Evolutionary conservation across 2,113 vertebrate genomes (phyloP).

Genomic region (Tichodroma muraria): DNA sequence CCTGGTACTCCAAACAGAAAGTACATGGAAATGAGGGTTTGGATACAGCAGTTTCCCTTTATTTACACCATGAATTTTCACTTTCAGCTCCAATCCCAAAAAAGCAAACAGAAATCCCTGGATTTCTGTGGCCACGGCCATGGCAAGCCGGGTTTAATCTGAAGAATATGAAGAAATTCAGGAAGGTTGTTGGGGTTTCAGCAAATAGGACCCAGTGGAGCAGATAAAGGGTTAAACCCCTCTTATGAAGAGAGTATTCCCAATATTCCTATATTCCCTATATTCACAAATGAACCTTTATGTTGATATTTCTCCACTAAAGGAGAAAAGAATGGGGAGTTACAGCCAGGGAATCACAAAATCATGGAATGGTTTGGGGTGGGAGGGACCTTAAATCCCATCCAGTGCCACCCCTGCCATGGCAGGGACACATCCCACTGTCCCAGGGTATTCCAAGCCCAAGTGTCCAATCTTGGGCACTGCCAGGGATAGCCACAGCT

Average conservation of each 20-base stretch:
- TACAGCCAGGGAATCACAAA: not conserved
- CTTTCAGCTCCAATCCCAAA: not conserved
- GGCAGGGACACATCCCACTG: not conserved
- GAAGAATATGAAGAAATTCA: not conserved
- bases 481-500: not conserved
- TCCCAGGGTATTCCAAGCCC: not conserved
- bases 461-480: not conserved
- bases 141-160: not conserved
- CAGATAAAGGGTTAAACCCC: not conserved
- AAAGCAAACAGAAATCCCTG: not conserved
- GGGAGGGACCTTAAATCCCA: rapidly evolving
- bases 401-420: rapidly evolving
- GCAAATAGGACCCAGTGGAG: not conserved
- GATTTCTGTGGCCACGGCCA: not conserved
- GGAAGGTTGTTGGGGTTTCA: not conserved
- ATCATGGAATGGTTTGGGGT: not conserved
- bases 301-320: not conserved
- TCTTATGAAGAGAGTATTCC: not conserved
- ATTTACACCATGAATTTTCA: not conserved
- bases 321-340: not conserved
- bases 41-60: not conserved
- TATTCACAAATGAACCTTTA: not conserved
- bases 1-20: not conserved
- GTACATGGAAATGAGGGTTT: not conserved
- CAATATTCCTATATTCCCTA: not conserved